Conservation (phyloP, 2,113 vertebrate species). For the Dipodomys stephensi region DNA sequence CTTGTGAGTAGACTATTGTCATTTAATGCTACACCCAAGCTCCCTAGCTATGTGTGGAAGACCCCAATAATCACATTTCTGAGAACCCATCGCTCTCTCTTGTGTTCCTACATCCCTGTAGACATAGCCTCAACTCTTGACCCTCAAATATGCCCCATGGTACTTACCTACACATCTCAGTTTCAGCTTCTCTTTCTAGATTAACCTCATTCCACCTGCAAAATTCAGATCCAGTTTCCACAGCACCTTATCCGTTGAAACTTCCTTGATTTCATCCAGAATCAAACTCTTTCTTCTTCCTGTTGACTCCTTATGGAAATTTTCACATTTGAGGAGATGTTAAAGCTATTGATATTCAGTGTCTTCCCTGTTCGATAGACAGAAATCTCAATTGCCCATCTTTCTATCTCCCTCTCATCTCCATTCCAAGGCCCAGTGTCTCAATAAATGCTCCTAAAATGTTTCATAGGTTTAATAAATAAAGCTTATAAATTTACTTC, state of each 20-base stretch:
- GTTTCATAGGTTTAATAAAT: slow-evolving; percentile 29
- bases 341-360: background rate
- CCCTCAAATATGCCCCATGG: background rate
- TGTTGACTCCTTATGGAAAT: background rate
- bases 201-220: background rate
- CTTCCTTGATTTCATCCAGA: background rate
- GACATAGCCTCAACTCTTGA: background rate
- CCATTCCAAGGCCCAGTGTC: background rate
- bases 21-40: background rate
- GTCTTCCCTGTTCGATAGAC: background rate
- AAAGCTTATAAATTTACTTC: background rate
- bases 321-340: background rate
- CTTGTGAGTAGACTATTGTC: background rate
- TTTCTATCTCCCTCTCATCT: background rate
- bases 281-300: background rate
- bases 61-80: background rate
- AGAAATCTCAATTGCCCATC: background rate
- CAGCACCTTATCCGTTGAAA: background rate
- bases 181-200: background rate
- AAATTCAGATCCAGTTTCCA: background rate
- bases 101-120: background rate
- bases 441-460: background rate
- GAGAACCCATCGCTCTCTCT: background rate
- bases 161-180: background rate
- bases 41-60: background rate